A percentile compares a stretch with the other conserved stretches of the same genome.
Conservation (phyloP, 2,113 vertebrate species). For the Pipa parva region DNA sequence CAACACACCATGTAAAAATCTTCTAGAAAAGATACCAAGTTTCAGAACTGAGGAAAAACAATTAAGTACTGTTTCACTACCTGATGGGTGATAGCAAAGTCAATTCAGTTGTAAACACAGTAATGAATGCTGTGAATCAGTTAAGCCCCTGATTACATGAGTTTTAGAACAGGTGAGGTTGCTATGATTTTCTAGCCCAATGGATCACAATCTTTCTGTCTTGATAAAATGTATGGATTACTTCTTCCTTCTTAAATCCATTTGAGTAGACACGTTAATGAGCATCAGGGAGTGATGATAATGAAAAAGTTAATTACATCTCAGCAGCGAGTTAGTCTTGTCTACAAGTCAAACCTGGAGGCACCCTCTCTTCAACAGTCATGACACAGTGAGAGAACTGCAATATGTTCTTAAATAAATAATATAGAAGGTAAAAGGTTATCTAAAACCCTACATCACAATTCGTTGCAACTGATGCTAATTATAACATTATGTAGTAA, state of each 20-base stretch:
- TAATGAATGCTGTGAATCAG: constrained; percentile 18
- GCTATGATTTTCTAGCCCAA: constrained; percentile 31
- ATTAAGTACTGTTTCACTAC: constrained; percentile 19
- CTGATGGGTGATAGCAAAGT: constrained; percentile 32
- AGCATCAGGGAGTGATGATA: constrained; percentile 17
- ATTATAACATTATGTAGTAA: not conserved
- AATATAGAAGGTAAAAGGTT: not conserved
- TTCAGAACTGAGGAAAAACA: constrained; percentile 17
- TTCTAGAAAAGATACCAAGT: not conserved
- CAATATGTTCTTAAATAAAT: not conserved
- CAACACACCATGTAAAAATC: not conserved
- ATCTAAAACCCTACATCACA: no score
- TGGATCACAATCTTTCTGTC: constrained; percentile 24
- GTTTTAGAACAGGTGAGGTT: not conserved
- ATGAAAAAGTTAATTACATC: constrained; percentile 28
- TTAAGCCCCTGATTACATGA: constrained; percentile 27
- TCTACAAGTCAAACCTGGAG: not conserved
- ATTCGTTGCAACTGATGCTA: not conserved
- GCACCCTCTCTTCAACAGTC: not conserved
- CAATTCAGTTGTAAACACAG: constrained; percentile 29
- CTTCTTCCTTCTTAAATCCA: constrained; percentile 21
- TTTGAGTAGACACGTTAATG: constrained; percentile 16
- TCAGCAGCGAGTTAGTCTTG: not conserved
- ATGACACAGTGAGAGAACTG: not conserved
- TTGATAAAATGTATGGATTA: constrained; percentile 33